Conservation (phyloP, 2,113 vertebrate species). For the Piliocolobus tephrosceles region DNA sequence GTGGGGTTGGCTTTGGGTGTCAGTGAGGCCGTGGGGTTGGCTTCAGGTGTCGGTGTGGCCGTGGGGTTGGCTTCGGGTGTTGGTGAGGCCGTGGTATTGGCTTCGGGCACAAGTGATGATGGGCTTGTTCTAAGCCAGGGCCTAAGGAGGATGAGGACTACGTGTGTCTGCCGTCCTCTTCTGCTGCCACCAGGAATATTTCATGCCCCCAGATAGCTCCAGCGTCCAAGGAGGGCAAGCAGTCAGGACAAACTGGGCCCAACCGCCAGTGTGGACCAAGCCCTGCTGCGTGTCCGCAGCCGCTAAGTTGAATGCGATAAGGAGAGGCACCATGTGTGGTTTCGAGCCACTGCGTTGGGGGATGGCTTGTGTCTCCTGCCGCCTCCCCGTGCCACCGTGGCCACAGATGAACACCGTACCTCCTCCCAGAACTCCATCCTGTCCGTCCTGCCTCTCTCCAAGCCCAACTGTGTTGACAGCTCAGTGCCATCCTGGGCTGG, state of each 20-base stretch:
- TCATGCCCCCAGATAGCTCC: fast-evolving
- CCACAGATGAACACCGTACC: neutral
- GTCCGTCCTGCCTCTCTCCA: neutral
- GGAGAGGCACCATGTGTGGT: fast-evolving
- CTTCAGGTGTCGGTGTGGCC: too few species aligned
- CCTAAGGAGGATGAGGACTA: fast-evolving
- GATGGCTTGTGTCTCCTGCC: fast-evolving
- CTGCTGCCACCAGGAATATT: neutral
- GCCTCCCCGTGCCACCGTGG: fast-evolving
- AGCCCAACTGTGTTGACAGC: neutral
- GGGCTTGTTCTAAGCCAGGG: fast-evolving
- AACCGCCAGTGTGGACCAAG: neutral
- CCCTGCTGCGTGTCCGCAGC: fast-evolving
- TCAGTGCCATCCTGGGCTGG: too few species aligned
- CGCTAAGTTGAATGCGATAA: fast-evolving
- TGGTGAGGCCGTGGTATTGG: fast-evolving
- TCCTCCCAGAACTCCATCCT: fast-evolving
- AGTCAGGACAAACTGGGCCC: fast-evolving
- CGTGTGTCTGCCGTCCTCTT: fast-evolving
- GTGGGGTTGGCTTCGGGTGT: too few species aligned
- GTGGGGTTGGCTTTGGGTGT: too few species aligned
- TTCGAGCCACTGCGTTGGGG: fast-evolving
- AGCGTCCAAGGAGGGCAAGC: fast-evolving
- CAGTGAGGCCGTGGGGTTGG: too few species aligned
- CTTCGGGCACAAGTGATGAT: fast-evolving